Percentiles rank a stretch among this genome's conserved stretches.
These are phyloP conservation scores for Hippocampus barbouri DNA, from an alignment of 2,113 vertebrate genomes.

Conservation along the genomic window DNA sequence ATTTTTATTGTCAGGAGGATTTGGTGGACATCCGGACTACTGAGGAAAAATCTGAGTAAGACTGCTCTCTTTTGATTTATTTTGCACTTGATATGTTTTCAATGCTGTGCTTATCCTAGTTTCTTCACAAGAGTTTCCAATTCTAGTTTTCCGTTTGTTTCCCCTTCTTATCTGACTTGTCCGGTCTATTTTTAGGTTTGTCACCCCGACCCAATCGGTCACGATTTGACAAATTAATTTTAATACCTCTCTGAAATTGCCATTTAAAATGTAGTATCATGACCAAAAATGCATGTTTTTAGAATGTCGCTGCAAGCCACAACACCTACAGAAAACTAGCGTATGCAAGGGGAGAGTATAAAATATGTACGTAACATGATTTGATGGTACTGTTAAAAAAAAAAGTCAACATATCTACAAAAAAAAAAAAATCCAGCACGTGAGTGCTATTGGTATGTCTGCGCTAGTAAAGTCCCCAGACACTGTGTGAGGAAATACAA, in stretches of 20 bases:
- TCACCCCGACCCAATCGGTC: background rate
- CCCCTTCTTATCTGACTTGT: background rate
- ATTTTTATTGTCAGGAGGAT: background rate
- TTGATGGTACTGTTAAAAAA: too few relatives aligned
- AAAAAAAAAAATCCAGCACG: too few relatives aligned
- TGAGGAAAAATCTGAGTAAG: background rate
- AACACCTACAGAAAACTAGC: too few relatives aligned
- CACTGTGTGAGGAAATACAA: too few relatives aligned
- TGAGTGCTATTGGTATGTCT: too few relatives aligned
- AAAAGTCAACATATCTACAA: too few relatives aligned
- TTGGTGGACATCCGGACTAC: background rate
- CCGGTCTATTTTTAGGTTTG: background rate
- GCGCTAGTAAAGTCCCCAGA: too few relatives aligned
- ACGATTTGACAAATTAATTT: background rate
- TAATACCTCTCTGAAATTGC: background rate
- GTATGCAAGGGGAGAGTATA: too few relatives aligned
- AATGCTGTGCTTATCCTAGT: background rate
- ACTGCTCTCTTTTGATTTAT: background rate
- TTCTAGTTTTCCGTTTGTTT: background rate
- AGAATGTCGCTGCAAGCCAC: too few relatives aligned
- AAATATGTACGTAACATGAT: too few relatives aligned
- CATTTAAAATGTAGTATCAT: background rate
- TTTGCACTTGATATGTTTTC: background rate
- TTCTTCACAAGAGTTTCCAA: background rate
- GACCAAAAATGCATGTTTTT: too few relatives aligned